A percentile compares a stretch with the other conserved stretches of the same genome.
phyloP scores from a whole-genome alignment of 2,113 vertebrate species.

The Eubucco bourcierii region DNA sequence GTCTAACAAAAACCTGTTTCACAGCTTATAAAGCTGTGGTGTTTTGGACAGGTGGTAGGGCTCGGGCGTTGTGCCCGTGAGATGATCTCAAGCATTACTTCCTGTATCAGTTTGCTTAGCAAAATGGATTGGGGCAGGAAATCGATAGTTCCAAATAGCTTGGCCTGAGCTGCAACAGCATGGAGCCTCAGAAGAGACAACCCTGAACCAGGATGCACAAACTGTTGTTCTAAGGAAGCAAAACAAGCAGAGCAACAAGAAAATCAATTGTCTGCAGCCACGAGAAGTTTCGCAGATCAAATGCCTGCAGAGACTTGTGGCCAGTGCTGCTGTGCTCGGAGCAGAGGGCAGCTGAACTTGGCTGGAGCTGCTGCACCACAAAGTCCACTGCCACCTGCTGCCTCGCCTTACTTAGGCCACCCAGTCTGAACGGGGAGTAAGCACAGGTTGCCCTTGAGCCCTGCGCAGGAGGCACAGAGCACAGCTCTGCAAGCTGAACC shows the following conservation, averaged over 20 bases:
- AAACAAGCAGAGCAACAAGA: constrained; percentile 24
- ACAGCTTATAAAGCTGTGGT: constrained; percentile 6
- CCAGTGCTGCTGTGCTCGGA: not conserved
- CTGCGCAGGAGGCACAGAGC: not conserved
- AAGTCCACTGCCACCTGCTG: not conserved
- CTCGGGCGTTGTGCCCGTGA: not conserved
- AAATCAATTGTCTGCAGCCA: constrained; percentile 27
- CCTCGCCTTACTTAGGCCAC: not conserved
- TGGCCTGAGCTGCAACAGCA: not conserved
- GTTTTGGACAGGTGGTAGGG: not conserved
- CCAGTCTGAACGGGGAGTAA: not conserved
- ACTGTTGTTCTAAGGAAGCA: constrained; percentile 21
- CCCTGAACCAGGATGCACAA: not conserved
- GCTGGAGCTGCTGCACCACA: not conserved
- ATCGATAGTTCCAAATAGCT: constrained; percentile 57
- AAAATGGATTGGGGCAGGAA: constrained; percentile 47
- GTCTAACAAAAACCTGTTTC: constrained; percentile 39
- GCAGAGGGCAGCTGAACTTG: not conserved
- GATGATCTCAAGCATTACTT: constrained; percentile 7
- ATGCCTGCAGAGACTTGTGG: constrained; percentile 35
- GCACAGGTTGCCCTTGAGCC: not conserved
- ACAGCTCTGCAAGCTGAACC: not conserved
- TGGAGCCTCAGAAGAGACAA: constrained; percentile 5
- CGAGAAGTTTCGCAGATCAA: not conserved
- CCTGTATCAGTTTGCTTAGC: constrained; percentile 37